phyloP scores from a whole-genome alignment of 1,140 invertebrate genomes.

The Microplitis demolitor region DNA sequence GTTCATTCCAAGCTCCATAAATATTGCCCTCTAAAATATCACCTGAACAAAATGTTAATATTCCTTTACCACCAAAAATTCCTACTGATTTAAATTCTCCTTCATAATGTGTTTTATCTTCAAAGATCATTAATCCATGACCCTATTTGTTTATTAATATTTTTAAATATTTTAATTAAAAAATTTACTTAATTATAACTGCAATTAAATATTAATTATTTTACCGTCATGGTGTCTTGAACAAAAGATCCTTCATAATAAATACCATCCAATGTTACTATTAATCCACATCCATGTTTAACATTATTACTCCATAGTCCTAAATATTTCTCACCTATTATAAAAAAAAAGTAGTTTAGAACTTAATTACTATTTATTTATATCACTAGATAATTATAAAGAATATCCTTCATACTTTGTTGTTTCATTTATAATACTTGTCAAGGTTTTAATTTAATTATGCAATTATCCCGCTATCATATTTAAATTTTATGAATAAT shows the following conservation, averaged over 20 bases:
- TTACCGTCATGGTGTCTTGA: slow-evolving; percentile 76
- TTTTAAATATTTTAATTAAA: background rate
- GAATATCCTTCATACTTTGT: background rate
- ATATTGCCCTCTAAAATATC: slow-evolving; percentile 70
- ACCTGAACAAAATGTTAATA: slow-evolving; percentile 75
- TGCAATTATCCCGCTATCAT: too few species aligned
- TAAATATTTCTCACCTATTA: slow-evolving; percentile 84
- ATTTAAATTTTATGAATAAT: too few species aligned
- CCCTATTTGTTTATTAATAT: slow-evolving; percentile 63
- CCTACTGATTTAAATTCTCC: slow-evolving; percentile 82
- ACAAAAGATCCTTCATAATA: slow-evolving; percentile 88
- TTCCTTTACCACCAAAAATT: slow-evolving; percentile 79
- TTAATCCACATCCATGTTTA: slow-evolving; percentile 79
- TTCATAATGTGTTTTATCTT: slow-evolving; percentile 87
- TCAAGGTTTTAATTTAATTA: too few species aligned
- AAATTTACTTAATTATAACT: background rate
- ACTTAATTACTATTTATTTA: background rate
- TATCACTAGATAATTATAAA: background rate
- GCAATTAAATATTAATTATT: slow-evolving; percentile 36
- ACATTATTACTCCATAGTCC: slow-evolving; percentile 84
- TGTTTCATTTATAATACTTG: too few species aligned
- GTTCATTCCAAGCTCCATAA: slow-evolving; percentile 79
- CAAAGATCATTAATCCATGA: slow-evolving; percentile 83
- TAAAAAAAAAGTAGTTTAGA: slow-evolving; percentile 17
- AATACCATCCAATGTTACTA: slow-evolving; percentile 86